Conservation (phyloP, 1,140 invertebrate genomes). For the Carposina sasakii region DNA sequence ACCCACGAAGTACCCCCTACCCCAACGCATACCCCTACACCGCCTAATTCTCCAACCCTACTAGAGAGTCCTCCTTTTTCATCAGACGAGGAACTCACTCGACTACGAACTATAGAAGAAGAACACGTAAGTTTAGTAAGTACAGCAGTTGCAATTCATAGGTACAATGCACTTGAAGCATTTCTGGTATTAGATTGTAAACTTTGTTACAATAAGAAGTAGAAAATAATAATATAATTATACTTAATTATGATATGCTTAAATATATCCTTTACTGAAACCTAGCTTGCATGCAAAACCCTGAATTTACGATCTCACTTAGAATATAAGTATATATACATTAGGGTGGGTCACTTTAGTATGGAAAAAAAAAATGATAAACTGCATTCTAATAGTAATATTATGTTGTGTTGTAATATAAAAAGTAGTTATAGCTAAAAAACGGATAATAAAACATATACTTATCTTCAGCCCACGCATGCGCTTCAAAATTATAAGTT, state of each 20-base stretch:
- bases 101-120: too few species aligned
- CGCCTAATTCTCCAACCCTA: conserved; percentile 20
- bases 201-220: too few species aligned
- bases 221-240: too few species aligned
- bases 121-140: conserved; percentile 48
- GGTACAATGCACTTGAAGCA: too few species aligned
- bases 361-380: neutral
- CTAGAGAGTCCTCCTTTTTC: conserved; percentile 25
- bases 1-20: conserved; percentile 56
- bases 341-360: conserved; percentile 3
- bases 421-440: conserved; percentile 4
- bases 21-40: conserved; percentile 37
- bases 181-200: too few species aligned
- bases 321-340: conserved; percentile 7
- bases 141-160: too few species aligned
- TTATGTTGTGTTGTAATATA: neutral
- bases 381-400: neutral
- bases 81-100: too few species aligned
- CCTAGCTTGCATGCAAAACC: too few species aligned
- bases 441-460: neutral
- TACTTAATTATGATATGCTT: too few species aligned
- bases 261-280: too few species aligned
- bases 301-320: too few species aligned
- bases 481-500: neutral
- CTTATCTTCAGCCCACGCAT: conserved; percentile 4